Conservation (phyloP, 2,888 invertebrate species). For the Caenorhabditis uteleia region DNA sequence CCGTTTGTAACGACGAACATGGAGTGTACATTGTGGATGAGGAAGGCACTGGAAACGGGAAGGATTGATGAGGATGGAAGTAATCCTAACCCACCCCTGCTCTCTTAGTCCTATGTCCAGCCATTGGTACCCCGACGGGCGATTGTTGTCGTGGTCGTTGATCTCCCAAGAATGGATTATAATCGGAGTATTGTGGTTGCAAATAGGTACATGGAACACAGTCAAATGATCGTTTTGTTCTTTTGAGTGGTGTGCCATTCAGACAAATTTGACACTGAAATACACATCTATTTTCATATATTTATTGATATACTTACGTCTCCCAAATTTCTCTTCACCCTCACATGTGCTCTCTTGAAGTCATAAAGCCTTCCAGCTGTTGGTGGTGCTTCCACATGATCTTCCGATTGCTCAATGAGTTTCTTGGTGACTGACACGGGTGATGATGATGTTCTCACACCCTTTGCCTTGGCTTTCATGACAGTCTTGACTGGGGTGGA, state of each 20-base stretch:
- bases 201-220: constrained; percentile 55
- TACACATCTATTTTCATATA: neutral
- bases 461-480: constrained; percentile 11
- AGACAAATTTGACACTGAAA: constrained; percentile 53
- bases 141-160: constrained; percentile 27
- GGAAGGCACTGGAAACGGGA: constrained; percentile 52
- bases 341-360: constrained; percentile 34
- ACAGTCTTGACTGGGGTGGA: constrained; percentile 13
- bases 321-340: constrained; percentile 44
- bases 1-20: constrained; percentile 45
- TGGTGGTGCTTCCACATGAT: constrained; percentile 41
- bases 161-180: constrained; percentile 43
- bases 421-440: constrained; percentile 12
- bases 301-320: constrained; percentile 3
- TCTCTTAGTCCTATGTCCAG: constrained; percentile 43
- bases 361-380: constrained; percentile 49
- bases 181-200: constrained; percentile 50
- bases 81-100: constrained; percentile 23
- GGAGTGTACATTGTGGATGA: constrained; percentile 55
- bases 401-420: constrained; percentile 25
- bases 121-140: constrained; percentile 42
- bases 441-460: constrained; percentile 17
- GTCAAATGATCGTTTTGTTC: constrained; percentile 49
- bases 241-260: constrained; percentile 47
- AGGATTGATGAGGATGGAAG: neutral